phyloP scores from a whole-genome alignment of 2,113 vertebrate genomes.

The Excalfactoria chinensis region DNA sequence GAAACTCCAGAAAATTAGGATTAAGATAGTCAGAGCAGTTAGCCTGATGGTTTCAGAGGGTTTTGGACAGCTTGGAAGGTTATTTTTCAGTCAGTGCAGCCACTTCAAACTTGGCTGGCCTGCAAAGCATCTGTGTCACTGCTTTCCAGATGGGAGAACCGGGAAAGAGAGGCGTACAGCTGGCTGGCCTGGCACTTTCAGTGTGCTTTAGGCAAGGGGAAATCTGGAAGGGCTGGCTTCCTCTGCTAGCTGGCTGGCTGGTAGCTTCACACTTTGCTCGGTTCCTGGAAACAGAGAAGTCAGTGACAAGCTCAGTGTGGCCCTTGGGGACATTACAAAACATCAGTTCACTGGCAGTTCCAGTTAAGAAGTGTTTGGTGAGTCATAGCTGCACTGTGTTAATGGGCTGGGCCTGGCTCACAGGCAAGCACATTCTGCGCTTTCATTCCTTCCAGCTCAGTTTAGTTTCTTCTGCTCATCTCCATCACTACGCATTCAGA shows the following conservation, averaged over 20 bases:
- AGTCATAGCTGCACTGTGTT: not conserved
- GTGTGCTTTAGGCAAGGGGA: not conserved
- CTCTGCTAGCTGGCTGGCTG: not conserved
- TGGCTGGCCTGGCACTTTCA: not conserved
- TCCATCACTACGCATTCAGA: not conserved
- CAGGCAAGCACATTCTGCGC: not conserved
- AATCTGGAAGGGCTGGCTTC: not conserved
- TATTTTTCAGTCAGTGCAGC: not conserved
- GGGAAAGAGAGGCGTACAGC: not conserved
- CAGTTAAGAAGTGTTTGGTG: not conserved
- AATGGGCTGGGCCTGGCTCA: not conserved
- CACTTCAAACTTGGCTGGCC: conserved; percentile 3
- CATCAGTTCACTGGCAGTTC: not conserved
- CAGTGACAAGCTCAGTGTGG: not conserved
- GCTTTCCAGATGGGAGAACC: not conserved
- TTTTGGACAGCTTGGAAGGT: not conserved
- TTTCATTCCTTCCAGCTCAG: not conserved
- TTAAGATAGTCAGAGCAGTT: not conserved
- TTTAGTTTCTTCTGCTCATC: not conserved
- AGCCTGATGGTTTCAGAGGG: not conserved
- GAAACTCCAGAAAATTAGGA: conserved; percentile 2
- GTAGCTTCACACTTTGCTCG: not conserved
- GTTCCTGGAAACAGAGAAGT: conserved; percentile 2
- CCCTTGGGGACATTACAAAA: not conserved
- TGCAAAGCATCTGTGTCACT: not conserved